A percentile compares a stretch with the other conserved stretches of the same genome.
These are phyloP conservation scores for Phanerotoma sp. DNA, from an alignment of 2,888 invertebrate genomes.

Conservation along the genomic window DNA sequence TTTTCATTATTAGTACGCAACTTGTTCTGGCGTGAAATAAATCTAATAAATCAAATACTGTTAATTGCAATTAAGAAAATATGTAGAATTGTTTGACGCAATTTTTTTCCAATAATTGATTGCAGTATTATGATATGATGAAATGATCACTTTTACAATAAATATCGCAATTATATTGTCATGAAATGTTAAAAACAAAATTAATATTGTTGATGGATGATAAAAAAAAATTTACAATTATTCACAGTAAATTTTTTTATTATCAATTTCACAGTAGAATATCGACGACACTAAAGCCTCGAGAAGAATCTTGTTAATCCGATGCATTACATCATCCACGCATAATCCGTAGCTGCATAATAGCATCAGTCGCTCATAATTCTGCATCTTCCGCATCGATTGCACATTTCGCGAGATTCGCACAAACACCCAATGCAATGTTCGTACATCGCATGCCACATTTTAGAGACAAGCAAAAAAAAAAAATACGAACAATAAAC, in stretches of 20 bases:
- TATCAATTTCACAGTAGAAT: neutral
- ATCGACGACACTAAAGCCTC: neutral
- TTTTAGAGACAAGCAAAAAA: neutral
- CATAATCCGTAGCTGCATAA: constrained; percentile 8
- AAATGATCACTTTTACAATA: too few relatives aligned
- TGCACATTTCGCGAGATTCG: constrained; percentile 11
- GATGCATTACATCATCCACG: constrained; percentile 15
- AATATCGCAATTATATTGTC: too few relatives aligned
- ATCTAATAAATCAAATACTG: too few relatives aligned
- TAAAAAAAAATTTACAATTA: neutral
- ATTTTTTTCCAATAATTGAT: too few relatives aligned
- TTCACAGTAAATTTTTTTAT: neutral
- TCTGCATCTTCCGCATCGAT: constrained; percentile 6
- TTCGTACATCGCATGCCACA: constrained; percentile 7
- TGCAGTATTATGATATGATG: too few relatives aligned
- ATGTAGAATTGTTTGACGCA: too few relatives aligned
- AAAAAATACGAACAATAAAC: neutral
- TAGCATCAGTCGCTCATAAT: neutral
- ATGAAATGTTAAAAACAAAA: too few relatives aligned
- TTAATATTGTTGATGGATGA: too few relatives aligned
- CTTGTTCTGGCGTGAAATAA: too few relatives aligned
- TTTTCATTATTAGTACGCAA: too few relatives aligned
- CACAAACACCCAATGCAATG: neutral
- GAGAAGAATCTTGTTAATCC: constrained; percentile 7
- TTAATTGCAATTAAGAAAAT: too few relatives aligned